Percentiles rank a stretch among this genome's conserved stretches.
These are phyloP conservation scores for Rotaria magnacalcarata DNA, from an alignment of 2,888 invertebrate species.

Conservation along the genomic window DNA sequence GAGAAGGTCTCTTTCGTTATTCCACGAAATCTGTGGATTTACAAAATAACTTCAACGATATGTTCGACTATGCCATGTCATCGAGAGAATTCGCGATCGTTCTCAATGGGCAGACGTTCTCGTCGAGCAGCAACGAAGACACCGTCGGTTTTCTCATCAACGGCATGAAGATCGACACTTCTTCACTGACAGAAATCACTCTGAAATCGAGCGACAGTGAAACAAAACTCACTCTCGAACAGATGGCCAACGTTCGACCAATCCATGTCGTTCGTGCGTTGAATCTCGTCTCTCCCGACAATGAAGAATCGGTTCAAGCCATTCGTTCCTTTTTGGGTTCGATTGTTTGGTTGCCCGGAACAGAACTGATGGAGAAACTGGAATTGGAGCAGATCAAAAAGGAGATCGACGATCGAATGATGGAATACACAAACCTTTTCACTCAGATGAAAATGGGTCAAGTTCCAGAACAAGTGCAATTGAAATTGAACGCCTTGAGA, in stretches of 20 bases:
- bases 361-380: conserved; percentile 21
- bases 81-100: conserved; percentile 34
- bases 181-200: background rate
- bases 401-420: conserved; percentile 42
- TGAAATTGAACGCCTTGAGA: conserved; percentile 38
- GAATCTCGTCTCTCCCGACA: conserved; percentile 24
- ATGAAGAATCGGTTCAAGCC: conserved; percentile 35
- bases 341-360: background rate
- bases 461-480: conserved; percentile 41
- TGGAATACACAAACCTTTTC: conserved; percentile 38
- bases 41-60: conserved; percentile 41
- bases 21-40: conserved; percentile 38
- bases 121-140: conserved; percentile 36
- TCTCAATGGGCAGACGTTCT: conserved; percentile 30
- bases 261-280: conserved; percentile 15
- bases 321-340: conserved; percentile 9
- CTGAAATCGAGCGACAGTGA: conserved; percentile 24
- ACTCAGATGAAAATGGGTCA: conserved; percentile 37
- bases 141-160: conserved; percentile 37
- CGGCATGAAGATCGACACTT: background rate
- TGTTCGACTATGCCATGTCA: conserved; percentile 41
- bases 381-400: conserved; percentile 38
- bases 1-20: conserved; percentile 40
- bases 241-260: conserved; percentile 35
- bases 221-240: conserved; percentile 10